Evolutionary conservation across 1,140 invertebrate genomes (phyloP).

Genomic region (Atta texana): DNA sequence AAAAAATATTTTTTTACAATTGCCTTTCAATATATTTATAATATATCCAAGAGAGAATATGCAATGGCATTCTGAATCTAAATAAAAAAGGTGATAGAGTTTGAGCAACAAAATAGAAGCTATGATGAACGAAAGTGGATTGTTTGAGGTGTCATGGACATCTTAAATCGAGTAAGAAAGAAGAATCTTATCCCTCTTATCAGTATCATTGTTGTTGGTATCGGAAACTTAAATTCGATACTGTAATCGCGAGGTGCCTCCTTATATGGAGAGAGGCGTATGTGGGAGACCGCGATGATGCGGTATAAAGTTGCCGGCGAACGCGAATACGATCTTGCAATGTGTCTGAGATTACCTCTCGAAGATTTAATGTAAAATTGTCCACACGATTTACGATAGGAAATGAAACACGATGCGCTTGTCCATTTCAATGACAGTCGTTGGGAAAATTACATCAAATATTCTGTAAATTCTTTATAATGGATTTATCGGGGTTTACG

Average conservation of each 20-base stretch:
- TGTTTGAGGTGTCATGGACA: background rate
- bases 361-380: background rate
- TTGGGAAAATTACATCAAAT: background rate
- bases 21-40: background rate
- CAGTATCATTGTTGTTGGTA: background rate
- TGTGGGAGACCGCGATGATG: slow-evolving; percentile 71
- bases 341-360: background rate
- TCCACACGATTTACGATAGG: background rate
- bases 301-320: slow-evolving; percentile 79
- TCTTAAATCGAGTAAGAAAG: slow-evolving; percentile 4
- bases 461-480: background rate
- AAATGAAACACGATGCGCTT: background rate
- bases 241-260: slow-evolving; percentile 73
- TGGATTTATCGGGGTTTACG: background rate
- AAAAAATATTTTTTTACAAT: background rate
- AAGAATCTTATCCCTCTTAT: slow-evolving; percentile 46
- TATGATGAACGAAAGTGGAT: slow-evolving; percentile 52
- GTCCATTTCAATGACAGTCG: background rate
- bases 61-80: background rate
- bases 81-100: slow-evolving; percentile 5
- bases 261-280: slow-evolving; percentile 81
- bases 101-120: slow-evolving; percentile 63
- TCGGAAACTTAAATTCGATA: slow-evolving; percentile 48
- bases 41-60: background rate
- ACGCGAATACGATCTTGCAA: slow-evolving; percentile 30